A percentile compares a stretch with the other conserved stretches of the same genome.
Conservation (phyloP, 1,140 invertebrate genomes). For the Drosophila suzukii region DNA sequence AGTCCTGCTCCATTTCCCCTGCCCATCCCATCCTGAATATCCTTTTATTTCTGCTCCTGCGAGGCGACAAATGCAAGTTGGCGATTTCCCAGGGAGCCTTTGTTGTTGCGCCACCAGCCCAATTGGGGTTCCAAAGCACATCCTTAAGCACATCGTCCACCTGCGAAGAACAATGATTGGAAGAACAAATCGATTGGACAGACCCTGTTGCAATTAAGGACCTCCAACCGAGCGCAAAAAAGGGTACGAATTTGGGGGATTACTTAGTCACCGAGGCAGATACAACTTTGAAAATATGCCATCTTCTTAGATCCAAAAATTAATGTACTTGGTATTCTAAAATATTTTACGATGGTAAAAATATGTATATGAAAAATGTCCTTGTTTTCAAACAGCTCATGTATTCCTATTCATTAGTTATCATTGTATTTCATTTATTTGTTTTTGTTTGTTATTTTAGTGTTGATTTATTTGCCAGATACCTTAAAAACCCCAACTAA, state of each 20-base stretch:
- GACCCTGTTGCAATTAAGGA: conserved; percentile 22
- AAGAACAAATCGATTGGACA: conserved; percentile 14
- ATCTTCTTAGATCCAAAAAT: too few species aligned
- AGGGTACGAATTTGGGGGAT: background rate
- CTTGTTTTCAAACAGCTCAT: too few species aligned
- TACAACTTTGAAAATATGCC: too few species aligned
- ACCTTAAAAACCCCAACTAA: too few species aligned
- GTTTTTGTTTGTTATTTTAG: too few species aligned
- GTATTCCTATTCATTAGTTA: too few species aligned
- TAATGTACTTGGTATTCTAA: too few species aligned
- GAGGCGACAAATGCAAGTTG: conserved; percentile 74
- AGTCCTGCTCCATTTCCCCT: conserved; percentile 33
- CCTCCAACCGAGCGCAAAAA: conserved; percentile 15
- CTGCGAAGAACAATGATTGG: conserved; percentile 19
- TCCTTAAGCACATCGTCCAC: background rate
- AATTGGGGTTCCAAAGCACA: background rate
- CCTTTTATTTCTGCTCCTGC: conserved; percentile 6
- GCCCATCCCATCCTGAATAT: conserved; percentile 2
- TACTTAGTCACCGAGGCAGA: too few species aligned
- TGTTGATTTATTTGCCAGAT: too few species aligned
- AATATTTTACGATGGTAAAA: too few species aligned
- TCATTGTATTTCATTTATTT: too few species aligned
- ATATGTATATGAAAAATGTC: too few species aligned
- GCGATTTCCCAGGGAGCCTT: conserved; percentile 63
- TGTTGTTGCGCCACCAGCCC: conserved; percentile 46